Conservation (phyloP, 2,113 vertebrate species). For the Microcebus jonahi region DNA sequence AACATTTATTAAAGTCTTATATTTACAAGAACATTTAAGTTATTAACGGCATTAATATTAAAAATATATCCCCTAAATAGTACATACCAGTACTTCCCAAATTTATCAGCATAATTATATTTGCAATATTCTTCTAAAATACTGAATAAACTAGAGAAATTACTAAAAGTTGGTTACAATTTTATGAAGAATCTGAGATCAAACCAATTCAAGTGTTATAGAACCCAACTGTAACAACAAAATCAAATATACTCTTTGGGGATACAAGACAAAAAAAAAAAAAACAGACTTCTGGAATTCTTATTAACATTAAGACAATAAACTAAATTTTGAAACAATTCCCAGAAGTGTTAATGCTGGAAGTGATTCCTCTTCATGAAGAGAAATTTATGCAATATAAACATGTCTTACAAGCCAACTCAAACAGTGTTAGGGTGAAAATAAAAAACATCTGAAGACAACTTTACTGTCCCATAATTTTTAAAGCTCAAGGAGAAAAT, state of each 20-base stretch:
- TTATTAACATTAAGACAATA: slow-evolving; percentile 67
- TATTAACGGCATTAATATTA: not conserved
- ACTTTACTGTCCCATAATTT: slow-evolving; percentile 51
- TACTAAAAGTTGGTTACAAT: slow-evolving; percentile 53
- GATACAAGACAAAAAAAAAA: not conserved
- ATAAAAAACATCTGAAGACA: slow-evolving; percentile 63
- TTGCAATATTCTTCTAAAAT: slow-evolving; percentile 28
- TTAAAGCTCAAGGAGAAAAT: slow-evolving; percentile 49
- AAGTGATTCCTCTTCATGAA: slow-evolving; percentile 50
- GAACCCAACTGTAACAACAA: slow-evolving; percentile 58
- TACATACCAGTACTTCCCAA: slow-evolving; percentile 10
- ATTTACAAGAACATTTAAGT: not conserved
- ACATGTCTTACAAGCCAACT: slow-evolving; percentile 53
- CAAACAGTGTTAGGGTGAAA: slow-evolving; percentile 54
- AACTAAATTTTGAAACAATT: slow-evolving; percentile 66
- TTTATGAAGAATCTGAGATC: slow-evolving; percentile 43
- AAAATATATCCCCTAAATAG: slow-evolving; percentile 11
- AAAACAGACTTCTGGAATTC: slow-evolving; percentile 1
- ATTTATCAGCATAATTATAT: slow-evolving; percentile 22
- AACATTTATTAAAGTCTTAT: not conserved
- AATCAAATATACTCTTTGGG: slow-evolving; percentile 47
- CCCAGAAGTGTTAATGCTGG: slow-evolving; percentile 64
- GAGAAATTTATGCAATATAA: slow-evolving; percentile 70
- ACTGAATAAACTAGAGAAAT: slow-evolving; percentile 32
- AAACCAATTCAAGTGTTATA: slow-evolving; percentile 58